Evolutionary conservation across 2,888 invertebrate species (phyloP), one percentile per base, ranked within the genome.

Genomic region (Elgonia sp.): DNA sequence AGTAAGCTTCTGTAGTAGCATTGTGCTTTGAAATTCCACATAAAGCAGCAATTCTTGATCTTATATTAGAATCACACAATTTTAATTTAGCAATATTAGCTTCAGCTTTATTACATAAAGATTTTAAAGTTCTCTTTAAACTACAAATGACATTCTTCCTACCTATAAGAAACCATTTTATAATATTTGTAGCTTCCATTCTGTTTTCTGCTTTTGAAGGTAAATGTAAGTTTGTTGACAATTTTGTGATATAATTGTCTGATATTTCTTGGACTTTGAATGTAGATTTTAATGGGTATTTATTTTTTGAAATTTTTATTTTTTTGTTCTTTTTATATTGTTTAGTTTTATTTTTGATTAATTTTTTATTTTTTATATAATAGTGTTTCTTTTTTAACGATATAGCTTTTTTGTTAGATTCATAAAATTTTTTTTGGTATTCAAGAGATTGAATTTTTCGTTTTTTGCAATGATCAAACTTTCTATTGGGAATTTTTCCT

Each of bases 11-110:
- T 8, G 57, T 40, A 9, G 76, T 53, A 1, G 70, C 21, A 40
- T 70, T 57, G 37, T 77, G 84, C 42, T 84, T 84, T 14, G 84
- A 84, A 60, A 40, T 50, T n/a, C 77, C 84, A 62, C 77, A 77
- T 60, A 77, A 39, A 9, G 84, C 84, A n/a, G 12, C 46, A 50
- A 84, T 67, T 67, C 53, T 62, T 46, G 46, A 4, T 4, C 46
- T 10, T 14, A 46, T 46, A 7, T 46, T 16, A 46, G 46, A 46
- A 63, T 37, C 12, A 21, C 16, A 20, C 42, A n/a, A n/a, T n/a
- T n/a, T n/a, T n/a, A n/a, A n/a, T n/a, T n/a, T n/a, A n/a, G n/a
- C n/a, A n/a, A n/a, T n/a, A n/a, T n/a, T n/a, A n/a, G n/a, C n/a
- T n/a, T n/a, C n/a, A n/a, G n/a, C n/a, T n/a, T n/a, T n/a, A n/a